Base-by-base conservation (phyloP, 2,888 invertebrate genomes). In the Serrognathus titanus region DNA sequence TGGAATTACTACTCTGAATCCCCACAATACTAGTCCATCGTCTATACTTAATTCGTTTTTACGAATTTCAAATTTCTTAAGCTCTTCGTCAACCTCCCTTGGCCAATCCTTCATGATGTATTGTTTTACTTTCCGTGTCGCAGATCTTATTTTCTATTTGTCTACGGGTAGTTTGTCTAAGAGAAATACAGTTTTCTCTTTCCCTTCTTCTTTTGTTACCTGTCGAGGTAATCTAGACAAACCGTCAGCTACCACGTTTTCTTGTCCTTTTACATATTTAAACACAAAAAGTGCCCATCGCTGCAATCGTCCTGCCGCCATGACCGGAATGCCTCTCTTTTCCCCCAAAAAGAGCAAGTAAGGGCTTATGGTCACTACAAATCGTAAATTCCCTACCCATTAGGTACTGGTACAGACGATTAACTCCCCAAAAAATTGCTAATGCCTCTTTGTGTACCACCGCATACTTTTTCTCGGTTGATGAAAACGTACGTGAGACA, bases 321-420 rank as follows among this genome's bases (percentile, higher is more conserved):
- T 69, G 39, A 61, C 57, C 6, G 71, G 70, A 11, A 72, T 63
- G 4, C 69, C 68, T 60, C 68, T 70, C n/a, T 4, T 69, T 60
- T 53, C 66, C 69, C 3, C 67, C 69, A 57, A 71, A 70, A 7
- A 69, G 37, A 1, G 67, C 66, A 43, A 65, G 52, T 12, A 73
- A 58, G 2, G 71, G 72, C 54, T 71, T 72, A 52, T 72, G 71
- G 57, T 74, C 72, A 0, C 69, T 65, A 6, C 52, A 48, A 4
- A 74, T 52, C 2, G 60, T 63, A 60, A 73, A 73, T 24, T 66
- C 55, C 10, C 59, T 65, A 4, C 70, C 71, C 20, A 64, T 48
- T 46, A 74, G 61, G 64, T 73, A 74, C 48, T 73, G 69, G 54
- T 68, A 65, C 60, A 71, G 71, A 48, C 69, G 70, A 6, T 58